Evolutionary conservation across 2,113 vertebrate genomes (phyloP).

Genomic region (Pavo muticus): DNA sequence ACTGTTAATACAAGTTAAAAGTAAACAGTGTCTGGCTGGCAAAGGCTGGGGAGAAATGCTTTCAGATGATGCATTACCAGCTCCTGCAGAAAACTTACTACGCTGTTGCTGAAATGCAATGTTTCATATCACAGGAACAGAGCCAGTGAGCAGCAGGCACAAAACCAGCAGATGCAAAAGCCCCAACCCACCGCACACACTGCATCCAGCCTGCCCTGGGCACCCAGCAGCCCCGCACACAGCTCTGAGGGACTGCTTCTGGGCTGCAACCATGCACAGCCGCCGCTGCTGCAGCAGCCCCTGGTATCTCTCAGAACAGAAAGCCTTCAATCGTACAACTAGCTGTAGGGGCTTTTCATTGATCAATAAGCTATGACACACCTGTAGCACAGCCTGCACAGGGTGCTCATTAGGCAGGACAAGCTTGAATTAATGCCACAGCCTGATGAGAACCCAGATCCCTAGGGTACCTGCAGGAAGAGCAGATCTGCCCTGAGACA

Average conservation of each 20-base stretch:
- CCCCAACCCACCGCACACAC: neutral
- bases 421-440: neutral
- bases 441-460: neutral
- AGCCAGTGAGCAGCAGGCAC: neutral
- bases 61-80: neutral
- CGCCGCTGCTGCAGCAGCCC: neutral
- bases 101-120: neutral
- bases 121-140: neutral
- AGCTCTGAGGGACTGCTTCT: fast-evolving
- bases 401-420: neutral
- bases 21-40: neutral
- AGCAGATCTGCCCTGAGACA: neutral
- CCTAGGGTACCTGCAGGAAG: neutral
- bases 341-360: neutral
- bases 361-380: fast-evolving
- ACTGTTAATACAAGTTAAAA: neutral
- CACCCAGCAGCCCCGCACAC: neutral
- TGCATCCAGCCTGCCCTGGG: neutral
- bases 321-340: neutral
- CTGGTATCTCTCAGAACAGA: neutral
- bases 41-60: neutral
- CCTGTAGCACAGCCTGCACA: neutral
- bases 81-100: neutral
- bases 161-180: neutral
- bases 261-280: neutral